A percentile compares a stretch with the other conserved stretches of the same genome.
phyloP scores from a whole-genome alignment of 2,888 invertebrate genomes.

The Clistopyga incitator region DNA sequence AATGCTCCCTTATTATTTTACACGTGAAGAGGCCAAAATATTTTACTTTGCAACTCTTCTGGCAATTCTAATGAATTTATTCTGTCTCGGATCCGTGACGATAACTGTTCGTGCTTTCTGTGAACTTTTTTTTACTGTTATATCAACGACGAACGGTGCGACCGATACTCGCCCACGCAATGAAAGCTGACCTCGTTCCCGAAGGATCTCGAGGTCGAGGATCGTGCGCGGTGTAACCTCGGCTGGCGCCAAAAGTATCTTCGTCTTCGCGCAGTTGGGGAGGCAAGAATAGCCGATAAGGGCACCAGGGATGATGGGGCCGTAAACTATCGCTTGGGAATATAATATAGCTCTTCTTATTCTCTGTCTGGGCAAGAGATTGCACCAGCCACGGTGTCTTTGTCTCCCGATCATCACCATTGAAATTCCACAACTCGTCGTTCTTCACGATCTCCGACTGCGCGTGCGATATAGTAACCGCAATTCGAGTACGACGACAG shows the following conservation, averaged over 20 bases:
- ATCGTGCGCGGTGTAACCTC: constrained; percentile 44
- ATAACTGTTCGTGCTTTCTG: constrained; percentile 29
- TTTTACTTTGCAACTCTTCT: not conserved
- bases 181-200: constrained; percentile 50
- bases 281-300: constrained; percentile 74
- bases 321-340: constrained; percentile 75
- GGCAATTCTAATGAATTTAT: constrained; percentile 52
- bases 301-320: constrained; percentile 76
- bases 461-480: constrained; percentile 24
- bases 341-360: constrained; percentile 52
- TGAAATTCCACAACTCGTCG: constrained; percentile 39
- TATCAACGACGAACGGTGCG: constrained; percentile 48
- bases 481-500: constrained; percentile 38
- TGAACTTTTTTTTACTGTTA: constrained; percentile 25
- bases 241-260: constrained; percentile 79
- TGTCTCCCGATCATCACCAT: constrained; percentile 50
- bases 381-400: too few relatives aligned
- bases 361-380: too few relatives aligned
- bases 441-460: not conserved
- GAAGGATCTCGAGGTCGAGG: constrained; percentile 53
- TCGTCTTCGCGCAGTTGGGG: constrained; percentile 71
- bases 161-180: constrained; percentile 47
- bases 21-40: too few relatives aligned
- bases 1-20: too few relatives aligned
- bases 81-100: constrained; percentile 37